Base-by-base conservation (phyloP, 2,797 vertebrate genomes). In the Periparus ater region DNA sequence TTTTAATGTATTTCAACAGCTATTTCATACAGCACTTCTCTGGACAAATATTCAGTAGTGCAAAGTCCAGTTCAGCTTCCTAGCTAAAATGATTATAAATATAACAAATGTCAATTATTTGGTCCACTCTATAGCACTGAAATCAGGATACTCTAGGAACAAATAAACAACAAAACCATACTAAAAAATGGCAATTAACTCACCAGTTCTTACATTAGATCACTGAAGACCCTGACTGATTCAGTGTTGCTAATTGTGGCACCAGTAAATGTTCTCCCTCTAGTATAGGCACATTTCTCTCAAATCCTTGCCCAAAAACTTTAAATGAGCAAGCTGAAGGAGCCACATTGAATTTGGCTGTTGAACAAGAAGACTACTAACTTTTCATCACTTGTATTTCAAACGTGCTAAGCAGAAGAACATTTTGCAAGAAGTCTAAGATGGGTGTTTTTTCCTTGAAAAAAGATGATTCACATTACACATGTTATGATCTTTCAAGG, bases 381-480 rank as follows among this genome's bases (percentile, higher is more conserved):
- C 42, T 87, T 94, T 82, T 94, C 63, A 76, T n/a, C 63, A 77
- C 30, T 70, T 91, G 11, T 83, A 67, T 80, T 93, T 89, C 71
- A 87, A 91, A 89, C 0, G 1, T 55, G 61, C 23, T 86, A 85
- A 90, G 55, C 7, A 86, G 58, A 85, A 87, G 13, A 22, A 85
- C 14, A 73, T 74, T 71, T 75, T 88, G 17, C 23, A 87, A 55
- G 44, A 87, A 77, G 30, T 6, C 6, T 48, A 63, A 89, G 48
- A 79, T 15, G 13, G 23, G 29, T 66, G 20, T 0, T 50, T 83
- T 77, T 70, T 18, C 11, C 44, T 88, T 54, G 25, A 73, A 85
- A 81, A 66, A 60, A 57, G 17, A 58, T 51, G 9, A 72, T 88
- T 80, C 83, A 77, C 38, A 42, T 80, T 48, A 55, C 15, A 74